Percentiles rank a stretch among this genome's conserved stretches.
Conservation (phyloP, 1,140 invertebrate genomes). For the Zaprionus tsacasi region DNA sequence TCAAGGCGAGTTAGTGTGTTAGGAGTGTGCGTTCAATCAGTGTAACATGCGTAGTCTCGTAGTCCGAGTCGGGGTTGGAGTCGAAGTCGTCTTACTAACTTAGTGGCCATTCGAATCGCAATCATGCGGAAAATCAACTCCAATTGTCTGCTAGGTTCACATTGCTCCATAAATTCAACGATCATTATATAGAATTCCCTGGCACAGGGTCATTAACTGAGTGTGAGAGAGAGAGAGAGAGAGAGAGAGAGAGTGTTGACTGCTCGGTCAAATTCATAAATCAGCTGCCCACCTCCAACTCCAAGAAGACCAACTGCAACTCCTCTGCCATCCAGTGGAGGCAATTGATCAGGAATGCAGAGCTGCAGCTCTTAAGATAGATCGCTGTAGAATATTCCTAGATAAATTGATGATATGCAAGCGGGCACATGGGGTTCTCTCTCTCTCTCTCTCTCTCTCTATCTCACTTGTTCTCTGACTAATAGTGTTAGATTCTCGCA, state of each 20-base stretch:
- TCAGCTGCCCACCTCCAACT: constrained; percentile 47
- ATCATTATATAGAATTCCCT: constrained; percentile 50
- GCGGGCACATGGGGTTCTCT: constrained; percentile 46
- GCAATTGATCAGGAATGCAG: constrained; percentile 68
- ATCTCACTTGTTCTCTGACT: constrained; percentile 41
- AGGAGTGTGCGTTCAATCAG: constrained; percentile 56
- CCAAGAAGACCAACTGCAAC: background rate
- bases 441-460: background rate
- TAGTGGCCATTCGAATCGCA: constrained; percentile 49
- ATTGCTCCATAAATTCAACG: constrained; percentile 28
- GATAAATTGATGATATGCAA: constrained; percentile 75
- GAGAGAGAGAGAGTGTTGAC: constrained; percentile 49
- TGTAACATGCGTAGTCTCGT: background rate
- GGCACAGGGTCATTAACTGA: constrained; percentile 75
- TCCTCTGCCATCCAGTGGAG: too few relatives aligned
- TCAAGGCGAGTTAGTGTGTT: constrained; percentile 59
- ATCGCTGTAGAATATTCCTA: constrained; percentile 34
- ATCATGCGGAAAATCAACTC: constrained; percentile 46
- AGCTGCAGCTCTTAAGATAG: constrained; percentile 45
- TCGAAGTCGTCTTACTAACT: constrained; percentile 61
- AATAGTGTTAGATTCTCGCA: constrained; percentile 75
- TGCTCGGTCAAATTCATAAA: constrained; percentile 77
- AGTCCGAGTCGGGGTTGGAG: constrained; percentile 5
- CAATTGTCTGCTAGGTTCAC: constrained; percentile 29
- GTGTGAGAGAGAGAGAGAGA: constrained; percentile 4